These are phyloP conservation scores for Drosophila guanche DNA, from an alignment of 1,140 invertebrate species.

Conservation along the genomic window DNA sequence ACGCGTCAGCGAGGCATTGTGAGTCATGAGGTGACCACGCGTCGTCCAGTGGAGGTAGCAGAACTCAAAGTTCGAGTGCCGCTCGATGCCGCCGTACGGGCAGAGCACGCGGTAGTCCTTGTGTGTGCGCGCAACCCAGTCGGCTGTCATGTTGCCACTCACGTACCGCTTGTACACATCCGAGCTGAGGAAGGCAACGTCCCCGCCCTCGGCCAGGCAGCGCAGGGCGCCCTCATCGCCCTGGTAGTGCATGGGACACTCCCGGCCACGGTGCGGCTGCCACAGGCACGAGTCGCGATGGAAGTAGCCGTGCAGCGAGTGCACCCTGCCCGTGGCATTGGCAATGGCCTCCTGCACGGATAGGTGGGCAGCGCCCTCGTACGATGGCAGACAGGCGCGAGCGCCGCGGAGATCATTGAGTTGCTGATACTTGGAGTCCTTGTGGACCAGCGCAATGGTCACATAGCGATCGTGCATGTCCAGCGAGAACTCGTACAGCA, in stretches of 20 bases:
- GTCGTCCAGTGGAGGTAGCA: conserved; percentile 89
- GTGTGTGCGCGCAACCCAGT: conserved; percentile 53
- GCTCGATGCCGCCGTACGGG: conserved; percentile 85
- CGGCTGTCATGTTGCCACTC: conserved; percentile 83
- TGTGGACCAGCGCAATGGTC: conserved; percentile 89
- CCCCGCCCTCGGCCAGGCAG: conserved; percentile 90
- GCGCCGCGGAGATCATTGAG: conserved; percentile 87
- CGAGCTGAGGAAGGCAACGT: conserved; percentile 93
- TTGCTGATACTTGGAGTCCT: conserved; percentile 85
- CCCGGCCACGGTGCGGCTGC: conserved; percentile 72
- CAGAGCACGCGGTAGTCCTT: conserved; percentile 80
- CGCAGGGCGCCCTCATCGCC: conserved; percentile 88
- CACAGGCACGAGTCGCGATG: conserved; percentile 87
- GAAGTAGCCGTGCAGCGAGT: conserved; percentile 84
- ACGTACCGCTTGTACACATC: conserved; percentile 87
- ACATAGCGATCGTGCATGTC: conserved; percentile 86
- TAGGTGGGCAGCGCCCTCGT: conserved; percentile 87
- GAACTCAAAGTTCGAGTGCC: conserved; percentile 81
- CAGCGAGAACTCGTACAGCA: conserved; percentile 87
- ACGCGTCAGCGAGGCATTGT: conserved; percentile 85
- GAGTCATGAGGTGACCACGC: conserved; percentile 86
- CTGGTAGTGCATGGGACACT: conserved; percentile 78
- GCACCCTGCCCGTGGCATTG: conserved; percentile 82
- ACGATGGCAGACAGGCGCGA: conserved; percentile 88
- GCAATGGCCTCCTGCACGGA: conserved; percentile 86